Evolutionary conservation across 53 echinoderm and acorn worm species (phyloP).

Genomic region (Antedon mediterranea): DNA sequence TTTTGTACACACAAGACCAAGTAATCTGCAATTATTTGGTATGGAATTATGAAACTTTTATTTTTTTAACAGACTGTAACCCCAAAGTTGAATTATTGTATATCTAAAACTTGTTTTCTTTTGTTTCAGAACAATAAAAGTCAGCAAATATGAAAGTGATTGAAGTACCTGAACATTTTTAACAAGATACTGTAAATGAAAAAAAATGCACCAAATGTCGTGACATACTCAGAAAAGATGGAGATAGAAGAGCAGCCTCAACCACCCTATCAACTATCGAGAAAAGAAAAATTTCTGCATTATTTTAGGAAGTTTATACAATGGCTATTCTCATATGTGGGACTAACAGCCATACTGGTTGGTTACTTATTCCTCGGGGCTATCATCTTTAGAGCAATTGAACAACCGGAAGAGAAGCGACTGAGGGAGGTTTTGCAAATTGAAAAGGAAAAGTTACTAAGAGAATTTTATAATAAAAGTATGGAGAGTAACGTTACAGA

Average conservation of each 20-base stretch:
- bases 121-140: no score
- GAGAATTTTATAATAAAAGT: conserved; percentile 31
- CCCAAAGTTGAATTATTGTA: no score
- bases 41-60: no score
- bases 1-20: no score
- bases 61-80: no score
- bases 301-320: conserved; percentile 74
- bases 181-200: conserved; percentile 2
- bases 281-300: conserved; percentile 41
- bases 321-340: conserved; percentile 81
- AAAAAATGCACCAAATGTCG: conserved; percentile 4
- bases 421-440: conserved; percentile 24
- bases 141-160: no score
- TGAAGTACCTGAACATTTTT: no score
- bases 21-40: no score
- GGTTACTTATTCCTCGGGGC: conserved; percentile 83
- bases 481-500: not conserved
- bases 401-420: conserved; percentile 36
- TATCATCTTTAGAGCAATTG: conserved; percentile 59
- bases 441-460: conserved; percentile 37
- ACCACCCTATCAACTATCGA: conserved; percentile 25
- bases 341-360: conserved; percentile 77
- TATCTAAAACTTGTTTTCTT: no score
- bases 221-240: conserved; percentile 11
- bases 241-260: conserved; percentile 18